Evolutionary conservation across 2,113 vertebrate species (phyloP).

Genomic region (Accipiter cooperii): DNA sequence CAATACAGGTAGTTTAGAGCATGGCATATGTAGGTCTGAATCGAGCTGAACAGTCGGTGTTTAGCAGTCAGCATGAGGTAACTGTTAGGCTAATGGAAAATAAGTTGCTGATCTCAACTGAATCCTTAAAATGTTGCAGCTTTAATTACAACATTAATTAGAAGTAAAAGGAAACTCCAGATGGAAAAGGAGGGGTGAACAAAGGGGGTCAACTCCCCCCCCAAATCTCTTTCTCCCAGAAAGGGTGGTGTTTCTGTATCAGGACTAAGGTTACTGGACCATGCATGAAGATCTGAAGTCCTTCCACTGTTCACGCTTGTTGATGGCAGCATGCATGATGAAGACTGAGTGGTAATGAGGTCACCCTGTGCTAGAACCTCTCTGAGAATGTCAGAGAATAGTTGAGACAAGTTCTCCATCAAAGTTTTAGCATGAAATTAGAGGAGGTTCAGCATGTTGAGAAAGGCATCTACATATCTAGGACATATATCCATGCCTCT

Average conservation of each 20-base stretch:
- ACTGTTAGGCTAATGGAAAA: neutral
- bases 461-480: neutral
- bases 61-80: neutral
- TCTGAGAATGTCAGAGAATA: neutral
- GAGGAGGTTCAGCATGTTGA: neutral
- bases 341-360: neutral
- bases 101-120: neutral
- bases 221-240: neutral
- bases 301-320: accelerated
- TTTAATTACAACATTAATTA: neutral
- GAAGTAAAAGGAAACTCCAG: neutral
- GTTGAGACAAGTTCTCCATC: neutral
- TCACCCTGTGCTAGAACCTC: neutral
- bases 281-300: neutral
- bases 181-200: neutral
- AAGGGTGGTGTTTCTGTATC: neutral
- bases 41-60: neutral
- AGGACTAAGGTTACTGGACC: neutral
- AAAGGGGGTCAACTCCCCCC: neutral
- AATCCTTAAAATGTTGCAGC: neutral
- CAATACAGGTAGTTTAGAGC: neutral
- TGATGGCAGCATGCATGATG: accelerated
- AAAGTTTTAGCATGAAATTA: neutral
- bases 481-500: neutral
- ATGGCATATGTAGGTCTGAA: neutral